Percentiles rank a stretch among this genome's conserved stretches.
phyloP scores from a whole-genome alignment of 2,888 invertebrate species.

The Melinaea menophilus region DNA sequence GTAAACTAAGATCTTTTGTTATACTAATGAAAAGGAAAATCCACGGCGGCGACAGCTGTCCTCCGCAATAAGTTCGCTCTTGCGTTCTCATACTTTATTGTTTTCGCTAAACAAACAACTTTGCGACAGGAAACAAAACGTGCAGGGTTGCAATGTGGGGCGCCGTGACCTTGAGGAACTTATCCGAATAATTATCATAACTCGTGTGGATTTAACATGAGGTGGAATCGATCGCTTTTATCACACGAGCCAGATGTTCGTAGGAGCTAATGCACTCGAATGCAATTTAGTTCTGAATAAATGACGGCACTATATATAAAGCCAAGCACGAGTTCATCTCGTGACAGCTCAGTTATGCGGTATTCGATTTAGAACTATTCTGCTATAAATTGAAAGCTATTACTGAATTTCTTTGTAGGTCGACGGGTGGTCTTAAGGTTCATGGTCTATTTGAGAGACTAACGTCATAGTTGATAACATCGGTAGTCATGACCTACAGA shows the following conservation, averaged over 20 bases:
- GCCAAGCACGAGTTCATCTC: too few species aligned
- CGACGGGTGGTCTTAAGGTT: not conserved
- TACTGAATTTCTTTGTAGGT: too few species aligned
- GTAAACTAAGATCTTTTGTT: constrained; percentile 3
- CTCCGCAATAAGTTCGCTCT: constrained; percentile 13
- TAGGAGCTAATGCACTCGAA: constrained; percentile 14
- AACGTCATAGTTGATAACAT: constrained; percentile 7
- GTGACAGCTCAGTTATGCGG: too few species aligned
- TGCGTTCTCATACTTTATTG: constrained; percentile 17
- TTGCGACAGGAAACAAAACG: constrained; percentile 14
- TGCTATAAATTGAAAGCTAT: too few species aligned
- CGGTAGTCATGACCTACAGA: not conserved
- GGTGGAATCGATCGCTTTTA: constrained; percentile 9
- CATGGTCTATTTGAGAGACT: constrained; percentile 1
- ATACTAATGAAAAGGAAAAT: constrained; percentile 7
- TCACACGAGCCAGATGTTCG: constrained; percentile 10
- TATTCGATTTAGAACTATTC: too few species aligned
- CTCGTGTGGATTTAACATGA: constrained; percentile 12
- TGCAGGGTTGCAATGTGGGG: constrained; percentile 20
- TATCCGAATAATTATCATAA: constrained; percentile 16
- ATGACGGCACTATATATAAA: not conserved
- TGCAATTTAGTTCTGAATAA: constrained; percentile 6
- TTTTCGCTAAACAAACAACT: constrained; percentile 17
- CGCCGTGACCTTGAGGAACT: constrained; percentile 19
- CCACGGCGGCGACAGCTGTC: constrained; percentile 5